Percentiles rank a stretch among this genome's conserved stretches.
phyloP scores from a whole-genome alignment of 2,113 vertebrate genomes.

The Ceratotherium simum region DNA sequence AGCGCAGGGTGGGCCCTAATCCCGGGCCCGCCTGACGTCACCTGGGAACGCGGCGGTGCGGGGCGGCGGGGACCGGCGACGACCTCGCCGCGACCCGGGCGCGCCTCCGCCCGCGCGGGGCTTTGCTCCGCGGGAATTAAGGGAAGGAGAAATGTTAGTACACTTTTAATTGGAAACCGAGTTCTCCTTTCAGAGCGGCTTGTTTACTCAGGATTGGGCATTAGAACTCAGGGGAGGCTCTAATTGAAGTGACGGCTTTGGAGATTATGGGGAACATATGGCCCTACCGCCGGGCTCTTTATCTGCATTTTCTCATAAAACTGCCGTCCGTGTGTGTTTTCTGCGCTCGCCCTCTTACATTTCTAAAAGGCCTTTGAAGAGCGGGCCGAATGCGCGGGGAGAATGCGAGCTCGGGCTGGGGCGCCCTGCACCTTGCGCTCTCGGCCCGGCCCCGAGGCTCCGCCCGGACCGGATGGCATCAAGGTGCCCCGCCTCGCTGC shows the following conservation, averaged over 20 bases:
- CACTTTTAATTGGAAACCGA: constrained; percentile 92
- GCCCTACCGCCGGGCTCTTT: constrained; percentile 86
- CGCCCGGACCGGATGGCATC: background rate
- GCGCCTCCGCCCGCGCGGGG: constrained; percentile 68
- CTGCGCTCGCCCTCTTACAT: constrained; percentile 60
- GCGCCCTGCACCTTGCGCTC: background rate
- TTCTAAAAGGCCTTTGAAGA: constrained; percentile 76
- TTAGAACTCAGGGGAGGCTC: constrained; percentile 86
- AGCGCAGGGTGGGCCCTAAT: constrained; percentile 87
- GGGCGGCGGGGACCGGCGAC: constrained; percentile 54
- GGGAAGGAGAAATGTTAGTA: constrained; percentile 87
- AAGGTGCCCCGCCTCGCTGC: background rate
- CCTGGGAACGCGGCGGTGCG: constrained; percentile 82
- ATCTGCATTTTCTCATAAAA: constrained; percentile 91
- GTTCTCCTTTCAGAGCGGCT: constrained; percentile 88
- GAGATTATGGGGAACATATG: constrained; percentile 92
- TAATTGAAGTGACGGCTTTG: constrained; percentile 91
- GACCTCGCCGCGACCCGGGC: constrained; percentile 84
- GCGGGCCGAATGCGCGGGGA: background rate
- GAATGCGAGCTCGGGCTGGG: background rate
- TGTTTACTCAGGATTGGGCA: constrained; percentile 90
- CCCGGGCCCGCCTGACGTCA: constrained; percentile 88
- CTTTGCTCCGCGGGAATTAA: constrained; percentile 87
- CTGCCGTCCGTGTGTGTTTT: constrained; percentile 78
- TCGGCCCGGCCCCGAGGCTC: background rate